Evolutionary conservation across 2,113 vertebrate species (phyloP), one percentile per base, ranked within the genome.

Genomic region (Dromiciops gliroides): DNA sequence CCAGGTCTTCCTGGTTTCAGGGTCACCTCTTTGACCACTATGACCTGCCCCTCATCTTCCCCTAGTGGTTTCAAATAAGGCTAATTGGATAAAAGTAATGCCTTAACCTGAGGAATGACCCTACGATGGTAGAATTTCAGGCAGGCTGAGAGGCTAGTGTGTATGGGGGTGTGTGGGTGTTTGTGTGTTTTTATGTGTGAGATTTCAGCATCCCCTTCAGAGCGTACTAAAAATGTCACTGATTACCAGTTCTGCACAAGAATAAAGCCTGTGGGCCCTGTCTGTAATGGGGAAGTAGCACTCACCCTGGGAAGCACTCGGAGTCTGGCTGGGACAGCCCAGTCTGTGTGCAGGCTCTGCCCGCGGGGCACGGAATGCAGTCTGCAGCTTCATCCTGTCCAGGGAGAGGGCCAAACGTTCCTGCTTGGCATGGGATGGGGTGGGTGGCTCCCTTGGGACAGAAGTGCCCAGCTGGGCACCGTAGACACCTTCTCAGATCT

Each of bases 381-480:
- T 99, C 99, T 6, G 97, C 9, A 23, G 97, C 91, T 95, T 99
- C 97, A 0, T 99, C 99, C 97, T 99, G 99, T 0, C 99, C 99
- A 52, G 98, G 98, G 67, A 99, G 97, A n/a, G 99, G 99, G 95
- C 98, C 99, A 90, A 99, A 99, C 0, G 97, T 99, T 23, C 99
- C 99, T 0, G 98, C 97, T 23, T 98, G 99, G 97, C 99, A 99
- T 0, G 99, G 99, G 51, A 97, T 91, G 0, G 99, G 99, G 56
- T 98, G 97, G 48, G 94, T 98, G 51, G 95, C 98, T 92, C 99
- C 99, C 94, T 97, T 97, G 11, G 99, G 99, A 94, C 99, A 99
- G 97, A 99, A 99, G 97, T 99, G 98, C 50, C 99, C 99, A 67
- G 97, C 98, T 0, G 99, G 99, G 92, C 99, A 99, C 98, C 98